Percentiles rank a stretch among this genome's conserved stretches.
Conservation (phyloP, 2,113 vertebrate genomes). For the Pogonocichla stellata region DNA sequence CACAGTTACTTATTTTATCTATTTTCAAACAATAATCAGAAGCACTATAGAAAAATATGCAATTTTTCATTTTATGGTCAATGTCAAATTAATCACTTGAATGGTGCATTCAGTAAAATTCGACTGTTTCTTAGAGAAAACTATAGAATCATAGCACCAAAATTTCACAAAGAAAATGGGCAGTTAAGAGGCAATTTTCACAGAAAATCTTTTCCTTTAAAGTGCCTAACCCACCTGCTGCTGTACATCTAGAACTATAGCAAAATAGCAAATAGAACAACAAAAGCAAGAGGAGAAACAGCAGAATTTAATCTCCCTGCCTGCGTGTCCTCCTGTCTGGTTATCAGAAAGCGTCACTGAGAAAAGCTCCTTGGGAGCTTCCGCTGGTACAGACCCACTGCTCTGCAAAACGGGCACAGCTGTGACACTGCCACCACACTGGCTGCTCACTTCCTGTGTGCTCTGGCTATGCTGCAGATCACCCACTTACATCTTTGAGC, state of each 20-base stretch:
- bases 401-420: accelerated
- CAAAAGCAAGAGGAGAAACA: neutral
- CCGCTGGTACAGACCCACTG: neutral
- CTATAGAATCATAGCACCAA: neutral
- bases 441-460: neutral
- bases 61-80: neutral
- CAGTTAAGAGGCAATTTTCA: neutral
- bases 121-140: neutral
- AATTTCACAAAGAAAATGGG: neutral
- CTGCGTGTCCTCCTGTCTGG: neutral
- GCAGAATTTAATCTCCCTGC: neutral
- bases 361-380: neutral
- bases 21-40: neutral
- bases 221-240: neutral
- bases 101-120: neutral
- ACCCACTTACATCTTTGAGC: neutral
- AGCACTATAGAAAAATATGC: neutral
- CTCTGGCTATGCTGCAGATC: neutral
- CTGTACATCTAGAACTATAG: neutral
- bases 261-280: neutral
- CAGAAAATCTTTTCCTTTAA: neutral
- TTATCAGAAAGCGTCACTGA: neutral
- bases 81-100: neutral
- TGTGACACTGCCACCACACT: neutral
- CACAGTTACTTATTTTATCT: neutral